A percentile compares a stretch with the other conserved stretches of the same genome.
phyloP scores from a whole-genome alignment of 2,113 vertebrate genomes.

The Poicephalus gulielmi region DNA sequence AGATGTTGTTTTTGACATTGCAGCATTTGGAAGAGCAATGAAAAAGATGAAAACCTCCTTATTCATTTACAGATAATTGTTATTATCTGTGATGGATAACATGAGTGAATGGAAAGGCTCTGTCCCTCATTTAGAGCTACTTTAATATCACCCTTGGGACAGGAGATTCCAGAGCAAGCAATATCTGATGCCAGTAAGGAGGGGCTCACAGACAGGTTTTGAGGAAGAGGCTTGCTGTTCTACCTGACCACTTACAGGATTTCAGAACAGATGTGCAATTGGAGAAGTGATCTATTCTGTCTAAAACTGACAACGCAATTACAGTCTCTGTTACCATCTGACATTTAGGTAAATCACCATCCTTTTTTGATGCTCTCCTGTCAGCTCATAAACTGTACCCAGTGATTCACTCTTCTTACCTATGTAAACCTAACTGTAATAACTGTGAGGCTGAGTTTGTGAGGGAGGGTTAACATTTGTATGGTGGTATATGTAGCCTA shows the following conservation, averaged over 20 bases:
- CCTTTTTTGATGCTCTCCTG: background rate
- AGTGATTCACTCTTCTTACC: background rate
- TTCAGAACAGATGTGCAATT: background rate
- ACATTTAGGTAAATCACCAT: background rate
- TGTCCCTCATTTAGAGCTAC: background rate
- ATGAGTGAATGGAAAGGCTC: background rate
- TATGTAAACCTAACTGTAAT: background rate
- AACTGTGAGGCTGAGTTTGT: background rate
- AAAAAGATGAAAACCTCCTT: background rate
- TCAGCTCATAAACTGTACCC: background rate
- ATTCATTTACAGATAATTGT: background rate
- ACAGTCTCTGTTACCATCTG: background rate
- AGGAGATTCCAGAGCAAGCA: background rate
- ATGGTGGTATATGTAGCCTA: background rate
- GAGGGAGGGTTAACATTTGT: background rate
- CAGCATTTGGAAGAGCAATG: background rate
- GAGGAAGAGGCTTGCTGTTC: background rate
- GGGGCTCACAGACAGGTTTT: background rate
- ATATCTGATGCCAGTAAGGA: background rate
- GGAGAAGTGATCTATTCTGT: background rate
- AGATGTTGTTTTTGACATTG: background rate
- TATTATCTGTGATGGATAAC: background rate
- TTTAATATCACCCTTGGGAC: background rate
- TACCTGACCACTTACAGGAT: background rate
- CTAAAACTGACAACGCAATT: background rate